Evolutionary conservation across 2,113 vertebrate genomes (phyloP), one percentile per base, ranked within the genome.

Genomic region (Lutjanus erythropterus): DNA sequence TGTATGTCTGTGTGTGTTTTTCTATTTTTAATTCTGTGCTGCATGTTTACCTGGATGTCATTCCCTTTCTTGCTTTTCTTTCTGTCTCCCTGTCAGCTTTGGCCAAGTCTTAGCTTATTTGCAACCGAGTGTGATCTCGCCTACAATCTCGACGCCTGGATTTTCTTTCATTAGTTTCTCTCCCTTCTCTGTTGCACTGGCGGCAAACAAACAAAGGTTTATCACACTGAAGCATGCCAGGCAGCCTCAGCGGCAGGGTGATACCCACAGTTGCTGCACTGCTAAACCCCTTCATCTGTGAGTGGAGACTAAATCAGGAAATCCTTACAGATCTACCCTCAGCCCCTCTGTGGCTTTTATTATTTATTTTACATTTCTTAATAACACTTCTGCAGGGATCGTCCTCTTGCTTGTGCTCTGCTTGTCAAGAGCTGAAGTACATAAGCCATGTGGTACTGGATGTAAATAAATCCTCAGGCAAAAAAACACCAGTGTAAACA

Each of bases 11-110:
- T 19, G n/a, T 50, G n/a, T 39, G 1, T 23, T 15, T 29, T 39
- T 0, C 27, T 61, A 10, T 64, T 79, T 53, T 58, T 46, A 83
- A 85, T 85, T 74, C 79, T 41, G 50, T 52, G 75, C 67, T 47
- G 49, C 68, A 23, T 83, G 84, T 89, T 88, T 89, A 92, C 87
- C 88, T 88, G 88, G 77, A 68, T 78, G 58, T 61, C 66, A 74
- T 80, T 68, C 31, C 53, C 29, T 55, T 44, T 64, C 64, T 39
- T 59, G 1, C 49, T 41, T 79, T 50, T 73, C 31, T 9, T 47
- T 61, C 35, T 15, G 23, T 8, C 61, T 61, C 35, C 9, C 25
- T 10, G 59, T 50, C 37, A 9, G 27, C 73, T 75, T 29, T 23
- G 9, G 78, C 46, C 80, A 18, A 74, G 64, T 81, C 78, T 33